Evolutionary conservation across 2,113 vertebrate genomes (phyloP).

Genomic region (Lampris incognitus): DNA sequence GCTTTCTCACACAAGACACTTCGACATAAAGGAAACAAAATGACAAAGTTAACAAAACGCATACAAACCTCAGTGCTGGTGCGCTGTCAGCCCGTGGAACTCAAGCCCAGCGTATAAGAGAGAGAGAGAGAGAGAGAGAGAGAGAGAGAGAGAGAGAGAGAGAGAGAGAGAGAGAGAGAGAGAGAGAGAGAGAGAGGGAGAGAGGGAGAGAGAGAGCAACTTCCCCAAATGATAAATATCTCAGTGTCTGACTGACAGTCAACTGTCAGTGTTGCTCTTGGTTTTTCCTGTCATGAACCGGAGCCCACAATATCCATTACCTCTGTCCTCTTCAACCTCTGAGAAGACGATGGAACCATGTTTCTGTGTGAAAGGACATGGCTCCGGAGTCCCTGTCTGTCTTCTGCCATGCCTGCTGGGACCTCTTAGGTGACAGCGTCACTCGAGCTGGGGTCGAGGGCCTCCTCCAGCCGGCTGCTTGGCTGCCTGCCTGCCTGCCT

Average conservation of each 20-base stretch:
- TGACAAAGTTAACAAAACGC: too few species aligned
- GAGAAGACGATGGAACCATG: constrained; percentile 54
- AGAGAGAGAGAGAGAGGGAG: too few species aligned
- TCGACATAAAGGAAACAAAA: too few species aligned
- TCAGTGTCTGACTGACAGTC: constrained; percentile 50
- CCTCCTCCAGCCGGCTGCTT: constrained; percentile 64
- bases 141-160: not conserved
- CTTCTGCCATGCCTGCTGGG: constrained; percentile 69
- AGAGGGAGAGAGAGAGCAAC: constrained; percentile 8
- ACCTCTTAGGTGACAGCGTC: constrained; percentile 75
- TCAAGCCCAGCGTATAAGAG: too few species aligned
- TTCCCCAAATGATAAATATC: constrained; percentile 41
- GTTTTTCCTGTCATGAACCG: constrained; percentile 61
- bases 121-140: not conserved
- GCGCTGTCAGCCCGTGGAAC: too few species aligned
- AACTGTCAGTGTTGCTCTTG: constrained; percentile 43
- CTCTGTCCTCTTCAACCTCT: constrained; percentile 78
- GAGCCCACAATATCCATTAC: constrained; percentile 66
- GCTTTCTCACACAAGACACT: too few species aligned
- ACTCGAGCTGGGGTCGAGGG: constrained; percentile 74
- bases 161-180: too few species aligned
- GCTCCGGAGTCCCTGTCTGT: constrained; percentile 73
- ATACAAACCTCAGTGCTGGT: too few species aligned
- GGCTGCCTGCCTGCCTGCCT: constrained; percentile 74
- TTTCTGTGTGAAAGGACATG: constrained; percentile 70